Percentiles rank a stretch among this genome's conserved stretches.
These are phyloP conservation scores for Corythaixoides concolor DNA, from an alignment of 2,113 vertebrate genomes.

Conservation along the genomic window DNA sequence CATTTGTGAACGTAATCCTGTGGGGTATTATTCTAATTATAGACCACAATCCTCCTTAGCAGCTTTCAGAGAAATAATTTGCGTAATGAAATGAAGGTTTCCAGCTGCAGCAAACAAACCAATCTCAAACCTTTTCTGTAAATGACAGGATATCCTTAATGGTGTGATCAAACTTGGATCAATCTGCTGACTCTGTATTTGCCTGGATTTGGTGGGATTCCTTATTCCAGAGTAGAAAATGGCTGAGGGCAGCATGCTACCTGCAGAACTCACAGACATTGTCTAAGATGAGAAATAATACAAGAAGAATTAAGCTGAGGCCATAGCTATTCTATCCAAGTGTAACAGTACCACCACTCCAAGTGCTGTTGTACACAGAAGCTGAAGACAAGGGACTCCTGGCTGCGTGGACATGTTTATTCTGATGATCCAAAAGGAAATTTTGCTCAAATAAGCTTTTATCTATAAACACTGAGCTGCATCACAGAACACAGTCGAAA, in stretches of 20 bases:
- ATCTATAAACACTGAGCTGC: neutral
- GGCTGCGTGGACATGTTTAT: neutral
- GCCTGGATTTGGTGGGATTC: neutral
- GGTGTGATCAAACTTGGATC: neutral
- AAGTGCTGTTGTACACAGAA: neutral
- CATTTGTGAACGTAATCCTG: constrained; percentile 74
- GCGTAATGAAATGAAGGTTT: constrained; percentile 65
- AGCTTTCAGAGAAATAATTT: constrained; percentile 76
- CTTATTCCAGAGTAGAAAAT: neutral
- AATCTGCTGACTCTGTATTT: neutral
- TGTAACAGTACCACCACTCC: neutral
- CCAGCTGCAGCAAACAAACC: constrained; percentile 53
- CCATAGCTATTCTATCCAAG: neutral
- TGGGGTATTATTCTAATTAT: constrained; percentile 78
- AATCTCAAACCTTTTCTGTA: constrained; percentile 28
- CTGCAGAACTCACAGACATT: neutral
- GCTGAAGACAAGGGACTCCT: neutral
- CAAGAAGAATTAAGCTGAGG: neutral
- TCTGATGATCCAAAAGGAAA: neutral
- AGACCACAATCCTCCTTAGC: constrained; percentile 73
- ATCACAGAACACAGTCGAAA: neutral
- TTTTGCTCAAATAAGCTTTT: neutral
- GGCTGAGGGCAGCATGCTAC: neutral
- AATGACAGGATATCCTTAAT: constrained; percentile 14
- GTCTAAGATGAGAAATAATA: neutral